A percentile compares a stretch with the other conserved stretches of the same genome.
Conservation (phyloP, 2,888 invertebrate genomes). For the Ramazzottius varieornatus region DNA sequence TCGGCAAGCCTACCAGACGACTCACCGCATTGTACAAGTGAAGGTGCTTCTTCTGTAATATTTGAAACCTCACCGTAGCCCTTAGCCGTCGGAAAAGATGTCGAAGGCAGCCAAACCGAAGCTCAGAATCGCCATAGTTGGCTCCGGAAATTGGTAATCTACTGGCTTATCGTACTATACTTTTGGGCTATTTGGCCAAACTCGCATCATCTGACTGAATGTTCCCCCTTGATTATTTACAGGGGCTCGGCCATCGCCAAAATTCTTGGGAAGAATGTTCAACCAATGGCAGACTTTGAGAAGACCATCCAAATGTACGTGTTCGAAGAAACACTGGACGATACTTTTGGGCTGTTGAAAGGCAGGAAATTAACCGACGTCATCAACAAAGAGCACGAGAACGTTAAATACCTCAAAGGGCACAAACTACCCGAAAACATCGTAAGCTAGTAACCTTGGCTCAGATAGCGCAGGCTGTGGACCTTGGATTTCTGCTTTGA, state of each 20-base stretch:
- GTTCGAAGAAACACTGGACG: constrained; percentile 25
- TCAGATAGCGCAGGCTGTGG: too few relatives aligned
- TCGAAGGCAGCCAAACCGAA: too few relatives aligned
- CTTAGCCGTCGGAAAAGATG: too few relatives aligned
- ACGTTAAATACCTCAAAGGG: constrained; percentile 28
- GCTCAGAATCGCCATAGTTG: not conserved
- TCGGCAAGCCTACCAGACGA: too few relatives aligned
- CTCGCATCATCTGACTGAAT: not conserved
- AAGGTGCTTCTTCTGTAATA: too few relatives aligned
- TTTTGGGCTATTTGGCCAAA: not conserved
- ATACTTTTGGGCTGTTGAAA: constrained; percentile 15
- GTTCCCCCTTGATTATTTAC: not conserved
- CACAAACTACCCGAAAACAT: constrained; percentile 27
- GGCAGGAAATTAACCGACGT: constrained; percentile 26
- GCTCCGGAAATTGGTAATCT: not conserved
- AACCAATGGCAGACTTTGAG: constrained; percentile 18
- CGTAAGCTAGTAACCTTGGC: constrained; percentile 21
- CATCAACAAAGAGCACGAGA: constrained; percentile 28
- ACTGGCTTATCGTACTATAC: not conserved
- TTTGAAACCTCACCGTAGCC: too few relatives aligned
- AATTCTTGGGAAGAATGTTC: constrained; percentile 26
- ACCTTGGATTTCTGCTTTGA: too few relatives aligned
- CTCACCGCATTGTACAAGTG: too few relatives aligned
- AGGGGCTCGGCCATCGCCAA: constrained; percentile 30
- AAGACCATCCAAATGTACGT: constrained; percentile 25